A percentile compares a stretch with the other conserved stretches of the same genome.
These are phyloP conservation scores for Camponotus floridanus DNA, from an alignment of 1,140 invertebrate species.

Conservation along the genomic window DNA sequence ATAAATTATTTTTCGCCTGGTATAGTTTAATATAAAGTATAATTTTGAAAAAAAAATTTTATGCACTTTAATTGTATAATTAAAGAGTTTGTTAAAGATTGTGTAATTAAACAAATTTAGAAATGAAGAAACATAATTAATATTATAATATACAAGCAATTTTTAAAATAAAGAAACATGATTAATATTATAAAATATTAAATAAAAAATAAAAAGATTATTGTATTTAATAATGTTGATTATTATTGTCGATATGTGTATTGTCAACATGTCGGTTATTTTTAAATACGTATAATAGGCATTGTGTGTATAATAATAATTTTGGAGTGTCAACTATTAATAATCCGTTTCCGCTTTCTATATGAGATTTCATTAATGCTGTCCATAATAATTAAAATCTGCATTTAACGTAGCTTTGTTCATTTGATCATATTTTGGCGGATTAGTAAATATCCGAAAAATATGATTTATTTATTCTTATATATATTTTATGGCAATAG, in stretches of 20 bases:
- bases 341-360: neutral
- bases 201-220: neutral
- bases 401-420: constrained; percentile 50
- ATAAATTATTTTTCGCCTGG: constrained; percentile 6
- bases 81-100: neutral
- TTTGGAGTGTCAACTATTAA: constrained; percentile 19
- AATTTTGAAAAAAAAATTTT: neutral
- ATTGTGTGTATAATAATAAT: neutral
- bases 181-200: neutral
- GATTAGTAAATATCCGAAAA: constrained; percentile 49
- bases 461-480: constrained; percentile 43
- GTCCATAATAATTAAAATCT: constrained; percentile 41
- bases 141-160: too few species aligned
- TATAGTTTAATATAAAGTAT: too few species aligned
- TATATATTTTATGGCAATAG: constrained; percentile 36
- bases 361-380: constrained; percentile 44
- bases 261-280: neutral
- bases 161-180: too few species aligned
- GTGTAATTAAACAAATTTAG: too few species aligned
- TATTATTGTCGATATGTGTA: too few species aligned
- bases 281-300: neutral
- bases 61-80: neutral
- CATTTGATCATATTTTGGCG: constrained; percentile 55
- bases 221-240: neutral
- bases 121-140: too few species aligned